Evolutionary conservation across 2,113 vertebrate species (phyloP), one percentile per base, ranked within the genome.

Genomic region (Corapipo altera): DNA sequence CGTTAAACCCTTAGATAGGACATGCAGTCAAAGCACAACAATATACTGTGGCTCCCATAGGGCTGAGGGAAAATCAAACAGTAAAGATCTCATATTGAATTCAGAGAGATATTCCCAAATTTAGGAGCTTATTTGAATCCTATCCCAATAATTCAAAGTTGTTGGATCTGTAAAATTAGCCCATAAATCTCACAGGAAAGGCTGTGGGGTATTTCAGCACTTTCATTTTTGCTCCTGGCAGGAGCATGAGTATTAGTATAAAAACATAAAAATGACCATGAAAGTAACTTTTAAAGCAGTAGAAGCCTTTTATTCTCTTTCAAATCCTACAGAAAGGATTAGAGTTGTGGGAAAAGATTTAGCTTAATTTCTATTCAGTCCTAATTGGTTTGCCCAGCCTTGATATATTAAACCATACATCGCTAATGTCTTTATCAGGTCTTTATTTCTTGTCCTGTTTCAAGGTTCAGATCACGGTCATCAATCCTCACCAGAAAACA

Each of bases 311-410:
- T 93, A 91, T 95, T 96, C 90, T 84, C 73, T 90, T 94, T 93
- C 83, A 95, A 95, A 96, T 95, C 69, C 79, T 96, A 91, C 85
- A 84, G 88, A 95, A 96, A 95, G 95, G 88, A 96, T 97, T 95
- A 95, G 88, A 93, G 85, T 88, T 95, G 75, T 86, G 83, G 90
- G 83, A 96, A 92, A 96, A 96, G 92, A 93, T 95, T 96, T 92
- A 95, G 61, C 95, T 95, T 88, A 81, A 92, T 96, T 95, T 93
- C 85, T 93, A 78, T 96, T 95, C 88, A 90, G 41, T 78, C 64
- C 70, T 94, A 96, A 95, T 96, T 96, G 92, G 76, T 70, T 96
- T 96, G 72, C 90, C 61, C 41, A 39, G 85, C 57, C 76, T 95
- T 91, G 66, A 75, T 94, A 89, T 72, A 93, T 92, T 95, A 94